Evolutionary conservation across 2,888 invertebrate genomes (phyloP).

Genomic region (Meiosimyza decipiens): DNA sequence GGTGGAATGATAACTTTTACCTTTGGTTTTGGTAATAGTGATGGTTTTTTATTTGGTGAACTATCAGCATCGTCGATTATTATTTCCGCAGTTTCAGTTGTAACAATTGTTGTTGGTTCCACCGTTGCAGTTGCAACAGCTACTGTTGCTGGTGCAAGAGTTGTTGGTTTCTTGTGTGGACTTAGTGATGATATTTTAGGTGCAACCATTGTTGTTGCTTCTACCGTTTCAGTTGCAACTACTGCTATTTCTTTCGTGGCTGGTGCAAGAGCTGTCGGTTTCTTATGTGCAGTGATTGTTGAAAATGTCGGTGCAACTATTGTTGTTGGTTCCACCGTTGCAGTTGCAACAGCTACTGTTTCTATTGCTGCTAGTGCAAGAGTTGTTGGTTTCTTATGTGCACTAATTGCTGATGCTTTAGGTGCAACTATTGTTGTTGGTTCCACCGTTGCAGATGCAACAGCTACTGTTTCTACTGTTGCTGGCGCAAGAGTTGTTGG

Average conservation of each 20-base stretch:
- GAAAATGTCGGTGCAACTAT: constrained; percentile 41
- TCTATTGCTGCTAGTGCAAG: no score
- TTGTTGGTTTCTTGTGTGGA: constrained; percentile 29
- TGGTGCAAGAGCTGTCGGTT: constrained; percentile 29
- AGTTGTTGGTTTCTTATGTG: no score
- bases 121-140: constrained; percentile 39
- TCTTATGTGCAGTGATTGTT: not conserved
- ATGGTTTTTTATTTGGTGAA: constrained; percentile 53
- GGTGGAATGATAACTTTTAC: constrained; percentile 62
- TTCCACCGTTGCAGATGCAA: no score
- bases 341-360: no score
- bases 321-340: constrained; percentile 43
- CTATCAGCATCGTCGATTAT: not conserved
- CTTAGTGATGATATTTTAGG: no score
- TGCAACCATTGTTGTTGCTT: no score
- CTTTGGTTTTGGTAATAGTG: constrained; percentile 65
- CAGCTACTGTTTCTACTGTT: no score
- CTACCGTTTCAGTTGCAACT: no score
- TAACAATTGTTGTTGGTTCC: constrained; percentile 41
- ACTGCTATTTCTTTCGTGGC: no score
- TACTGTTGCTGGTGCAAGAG: constrained; percentile 30
- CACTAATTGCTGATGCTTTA: no score
- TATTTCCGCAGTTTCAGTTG: constrained; percentile 42
- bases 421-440: no score
- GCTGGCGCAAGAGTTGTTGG: constrained; percentile 29